These are phyloP conservation scores for Megaustenia siamemsis DNA, from an alignment of 2,888 invertebrate genomes.

Conservation along the genomic window DNA sequence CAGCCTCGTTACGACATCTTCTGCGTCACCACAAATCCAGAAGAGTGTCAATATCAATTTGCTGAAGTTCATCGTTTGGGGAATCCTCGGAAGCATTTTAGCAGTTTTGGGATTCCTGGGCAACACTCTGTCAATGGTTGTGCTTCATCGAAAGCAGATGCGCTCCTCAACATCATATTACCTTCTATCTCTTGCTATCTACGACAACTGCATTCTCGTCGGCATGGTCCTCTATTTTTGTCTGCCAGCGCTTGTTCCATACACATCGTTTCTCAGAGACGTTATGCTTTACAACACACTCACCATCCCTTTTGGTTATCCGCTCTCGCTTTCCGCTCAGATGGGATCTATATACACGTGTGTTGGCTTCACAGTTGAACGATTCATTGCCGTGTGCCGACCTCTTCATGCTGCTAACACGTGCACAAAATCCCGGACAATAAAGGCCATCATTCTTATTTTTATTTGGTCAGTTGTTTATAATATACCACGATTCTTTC, in stretches of 20 bases:
- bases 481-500: constrained; percentile 87
- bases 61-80: constrained; percentile 86
- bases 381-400: constrained; percentile 89
- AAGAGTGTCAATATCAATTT: not conserved
- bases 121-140: constrained; percentile 76
- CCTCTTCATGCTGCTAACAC: constrained; percentile 92
- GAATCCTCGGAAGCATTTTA: constrained; percentile 93
- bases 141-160: constrained; percentile 87
- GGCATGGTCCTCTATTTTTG: constrained; percentile 77
- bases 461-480: constrained; percentile 90
- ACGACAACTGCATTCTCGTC: constrained; percentile 93
- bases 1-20: not conserved
- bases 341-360: constrained; percentile 95
- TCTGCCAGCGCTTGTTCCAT: constrained; percentile 69
- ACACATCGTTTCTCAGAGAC: constrained; percentile 87
- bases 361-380: constrained; percentile 86
- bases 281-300: constrained; percentile 89
- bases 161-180: constrained; percentile 96
- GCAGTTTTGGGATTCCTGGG: constrained; percentile 86
- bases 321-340: constrained; percentile 91
- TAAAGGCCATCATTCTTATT: constrained; percentile 90
- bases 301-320: constrained; percentile 88
- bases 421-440: constrained; percentile 92
- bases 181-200: constrained; percentile 93
- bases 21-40: not conserved